A percentile compares a stretch with the other conserved stretches of the same genome.
These are phyloP conservation scores for Clostera curtula DNA, from an alignment of 2,888 invertebrate species.

Conservation along the genomic window DNA sequence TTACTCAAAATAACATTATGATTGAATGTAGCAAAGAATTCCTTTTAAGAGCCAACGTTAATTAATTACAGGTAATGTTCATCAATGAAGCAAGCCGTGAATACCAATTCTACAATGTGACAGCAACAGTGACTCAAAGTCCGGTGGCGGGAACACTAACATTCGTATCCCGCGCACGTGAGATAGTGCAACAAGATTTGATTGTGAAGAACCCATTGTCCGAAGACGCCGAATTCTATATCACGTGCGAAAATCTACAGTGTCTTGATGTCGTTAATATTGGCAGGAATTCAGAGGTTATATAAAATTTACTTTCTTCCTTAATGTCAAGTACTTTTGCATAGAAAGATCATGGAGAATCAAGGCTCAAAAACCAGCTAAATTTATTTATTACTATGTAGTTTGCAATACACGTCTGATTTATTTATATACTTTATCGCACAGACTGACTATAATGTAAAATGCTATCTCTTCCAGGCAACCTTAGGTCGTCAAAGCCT, in stretches of 20 bases:
- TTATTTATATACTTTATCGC: too few species aligned
- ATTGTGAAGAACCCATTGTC: conserved; percentile 45
- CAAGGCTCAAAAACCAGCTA: too few species aligned
- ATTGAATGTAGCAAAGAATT: background rate
- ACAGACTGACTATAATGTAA: too few species aligned
- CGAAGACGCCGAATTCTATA: conserved; percentile 32
- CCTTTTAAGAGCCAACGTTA: too few species aligned
- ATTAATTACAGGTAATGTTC: conserved; percentile 45
- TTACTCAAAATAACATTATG: background rate
- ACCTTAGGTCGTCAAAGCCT: too few species aligned
- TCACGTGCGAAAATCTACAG: conserved; percentile 36
- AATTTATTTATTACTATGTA: too few species aligned
- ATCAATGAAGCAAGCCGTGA: conserved; percentile 46
- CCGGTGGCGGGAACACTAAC: conserved; percentile 45
- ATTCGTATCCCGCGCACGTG: conserved; percentile 50
- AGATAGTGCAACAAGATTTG: conserved; percentile 44
- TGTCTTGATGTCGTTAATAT: conserved; percentile 39
- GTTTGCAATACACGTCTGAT: too few species aligned
- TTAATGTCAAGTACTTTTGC: too few species aligned
- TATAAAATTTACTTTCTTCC: too few species aligned
- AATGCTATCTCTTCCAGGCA: too few species aligned
- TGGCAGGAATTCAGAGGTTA: conserved; percentile 51
- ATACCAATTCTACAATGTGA: conserved; percentile 57
- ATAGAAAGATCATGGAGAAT: too few species aligned
- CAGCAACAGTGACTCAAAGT: conserved; percentile 38